Base-by-base conservation (phyloP, 2,888 invertebrate genomes). In the Julus scanicus region DNA sequence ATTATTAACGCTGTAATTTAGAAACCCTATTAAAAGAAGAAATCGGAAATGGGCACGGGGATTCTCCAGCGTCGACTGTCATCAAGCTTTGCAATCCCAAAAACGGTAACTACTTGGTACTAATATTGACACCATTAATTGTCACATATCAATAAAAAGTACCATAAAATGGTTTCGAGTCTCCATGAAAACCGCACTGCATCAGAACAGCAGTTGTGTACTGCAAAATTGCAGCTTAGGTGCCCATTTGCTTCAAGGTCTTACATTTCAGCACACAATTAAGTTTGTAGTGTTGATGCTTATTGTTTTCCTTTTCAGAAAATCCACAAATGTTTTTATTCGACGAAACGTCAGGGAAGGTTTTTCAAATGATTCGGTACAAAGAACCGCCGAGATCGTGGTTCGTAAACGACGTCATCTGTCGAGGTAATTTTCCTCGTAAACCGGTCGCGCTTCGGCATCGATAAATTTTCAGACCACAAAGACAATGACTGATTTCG, bases 1-100 rank as follows among this genome's bases (percentile, higher is more conserved):
- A 37, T 29, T 29, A 15, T 29, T 15, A 4, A 39, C 84, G n/a
- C 17, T 13, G 1, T 84, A 2, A 84, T n/a, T n/a, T 84, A 84
- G 84, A 84, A 29, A 84, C 84, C 15, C 6, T 40, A 29, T 15
- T 84, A 29, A 40, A 15, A 20, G 84, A 20, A 1, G 84, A 84
- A 1, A 84, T 1, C 13, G 84, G 4, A 17, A 17, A 57, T 57
- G 57, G 57, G 4, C 57, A 4, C 17, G 57, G 57, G 17, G 57
- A 57, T 17, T 17, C 15, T 44, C 83, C 11, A 17, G 29, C 37
- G 13, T 13, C 84, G 40, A 84, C 15, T 84, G 84, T 84, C 15
- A 20, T 84, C 84, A 84, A 84, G 40, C 84, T 84, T 37, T 15
- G 84, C 3, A 20, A 29, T 20, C 84, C 84, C 15, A 84, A 84